Base-by-base conservation (phyloP, 2,113 vertebrate species). In the Cricetomys ansorgei region DNA sequence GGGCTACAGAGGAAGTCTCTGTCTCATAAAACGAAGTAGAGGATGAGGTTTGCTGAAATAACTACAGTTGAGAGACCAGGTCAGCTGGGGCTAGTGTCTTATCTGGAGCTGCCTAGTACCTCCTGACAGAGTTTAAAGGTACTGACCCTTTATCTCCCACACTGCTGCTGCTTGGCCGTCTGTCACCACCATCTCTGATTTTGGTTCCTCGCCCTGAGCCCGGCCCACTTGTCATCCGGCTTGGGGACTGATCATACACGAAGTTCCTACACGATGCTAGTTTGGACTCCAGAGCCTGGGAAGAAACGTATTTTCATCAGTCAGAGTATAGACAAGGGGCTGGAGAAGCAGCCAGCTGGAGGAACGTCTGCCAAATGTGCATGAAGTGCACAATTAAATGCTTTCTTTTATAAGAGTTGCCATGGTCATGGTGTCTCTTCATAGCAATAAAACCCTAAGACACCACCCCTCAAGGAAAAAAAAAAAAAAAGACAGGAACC, bases 251-350 rank as follows among this genome's bases (percentile, higher is more conserved):
- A 77, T 99, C 99, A 7, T 99, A 99, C 29, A 99, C 98, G 80
- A 99, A 99, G 97, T 99, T 99, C 97, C 99, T 98, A 97, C 99
- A 99, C n/a, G 99, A 99, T 0, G 99, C 99, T 84, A 99, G 98
- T 97, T 99, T 99, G 64, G 99, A 99, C 96, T 99, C 99, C 98
- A 99, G 97, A 16, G 99, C 99, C 99, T 99, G 92, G 45, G 59
- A 62, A 94, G 86, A 96, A 75, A 95, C 0, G 19, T 0, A 10
- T 29, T 37, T 90, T 85, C 81, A 80, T 34, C 21, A 83, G 29
- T 81, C 62, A 37, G 57, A n/a, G 57, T 65, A 29, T 5, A n/a
- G 50, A 34, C 7, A 29, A 62, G 53, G 8, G 15, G 37, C 53
- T 72, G 9, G 25, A 31, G 50, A 43, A 67, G n/a, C 3, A 45